Evolutionary conservation across 2,797 vertebrate genomes (phyloP).

Genomic region (Molossus alvarezi): DNA sequence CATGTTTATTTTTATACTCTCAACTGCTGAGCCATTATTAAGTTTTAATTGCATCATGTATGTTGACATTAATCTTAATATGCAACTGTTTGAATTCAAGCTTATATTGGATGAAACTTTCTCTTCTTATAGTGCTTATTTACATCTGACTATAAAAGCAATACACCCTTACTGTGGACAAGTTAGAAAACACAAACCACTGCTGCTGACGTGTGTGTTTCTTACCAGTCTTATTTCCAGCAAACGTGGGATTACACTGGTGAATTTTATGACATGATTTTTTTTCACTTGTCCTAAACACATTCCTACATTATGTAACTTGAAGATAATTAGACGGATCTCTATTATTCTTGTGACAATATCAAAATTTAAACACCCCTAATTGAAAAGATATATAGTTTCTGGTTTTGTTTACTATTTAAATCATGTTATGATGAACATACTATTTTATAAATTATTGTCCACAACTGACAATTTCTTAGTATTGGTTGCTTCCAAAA

Average conservation of each 20-base stretch:
- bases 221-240: constrained; percentile 36
- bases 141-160: constrained; percentile 61
- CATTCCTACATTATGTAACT: constrained; percentile 22
- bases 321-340: constrained; percentile 46
- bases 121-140: constrained; percentile 74
- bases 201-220: neutral
- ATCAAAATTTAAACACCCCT: constrained; percentile 50
- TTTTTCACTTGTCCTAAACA: constrained; percentile 64
- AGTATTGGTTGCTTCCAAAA: neutral
- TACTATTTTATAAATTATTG: constrained; percentile 46
- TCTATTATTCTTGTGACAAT: constrained; percentile 55
- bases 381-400: neutral
- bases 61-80: constrained; percentile 79
- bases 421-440: constrained; percentile 27
- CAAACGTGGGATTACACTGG: constrained; percentile 44
- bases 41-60: constrained; percentile 63
- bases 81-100: constrained; percentile 69
- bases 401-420: constrained; percentile 59
- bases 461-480: constrained; percentile 40
- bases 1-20: constrained; percentile 77
- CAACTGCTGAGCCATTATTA: constrained; percentile 58
- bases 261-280: constrained; percentile 48
- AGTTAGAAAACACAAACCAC: constrained; percentile 34
- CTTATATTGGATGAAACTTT: constrained; percentile 49
- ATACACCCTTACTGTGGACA: constrained; percentile 44